These are phyloP conservation scores for Pomatorhinus ruficollis DNA, from an alignment of 2,113 vertebrate species.

Conservation along the genomic window DNA sequence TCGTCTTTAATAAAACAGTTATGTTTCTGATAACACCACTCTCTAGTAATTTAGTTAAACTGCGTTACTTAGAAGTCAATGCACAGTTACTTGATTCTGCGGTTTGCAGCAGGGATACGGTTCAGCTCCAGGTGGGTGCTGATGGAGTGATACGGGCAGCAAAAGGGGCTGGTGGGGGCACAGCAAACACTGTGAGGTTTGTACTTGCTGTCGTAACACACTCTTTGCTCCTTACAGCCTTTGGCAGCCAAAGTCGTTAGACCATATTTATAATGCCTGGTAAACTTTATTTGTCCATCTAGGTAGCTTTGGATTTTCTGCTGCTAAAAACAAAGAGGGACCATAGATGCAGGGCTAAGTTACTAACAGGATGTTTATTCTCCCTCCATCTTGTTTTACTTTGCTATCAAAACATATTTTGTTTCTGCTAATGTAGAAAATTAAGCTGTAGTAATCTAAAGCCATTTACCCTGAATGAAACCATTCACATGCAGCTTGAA, in stretches of 20 bases:
- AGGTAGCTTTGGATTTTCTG: neutral
- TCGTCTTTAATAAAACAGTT: neutral
- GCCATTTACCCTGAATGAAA: constrained; percentile 44
- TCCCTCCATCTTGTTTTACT: constrained; percentile 36
- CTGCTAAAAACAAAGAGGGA: neutral
- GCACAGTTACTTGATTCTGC: neutral
- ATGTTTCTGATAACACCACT: neutral
- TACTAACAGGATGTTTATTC: constrained; percentile 16
- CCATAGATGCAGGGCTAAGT: neutral
- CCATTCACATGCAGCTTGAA: constrained; percentile 29
- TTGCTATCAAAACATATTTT: constrained; percentile 55
- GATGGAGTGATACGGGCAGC: rapidly evolving
- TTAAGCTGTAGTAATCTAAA: constrained; percentile 19
- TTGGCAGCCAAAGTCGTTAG: neutral
- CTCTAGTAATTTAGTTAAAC: neutral
- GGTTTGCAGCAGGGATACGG: neutral
- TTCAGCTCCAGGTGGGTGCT: rapidly evolving
- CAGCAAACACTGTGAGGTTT: neutral
- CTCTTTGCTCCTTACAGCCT: neutral
- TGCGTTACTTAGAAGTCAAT: neutral
- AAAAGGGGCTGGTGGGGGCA: neutral
- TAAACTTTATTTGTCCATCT: neutral
- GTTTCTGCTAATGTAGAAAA: constrained; percentile 53
- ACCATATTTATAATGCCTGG: neutral
- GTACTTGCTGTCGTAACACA: rapidly evolving